Conservation (phyloP, 1,140 invertebrate species). For the Pseudomyrmex gracilis region DNA sequence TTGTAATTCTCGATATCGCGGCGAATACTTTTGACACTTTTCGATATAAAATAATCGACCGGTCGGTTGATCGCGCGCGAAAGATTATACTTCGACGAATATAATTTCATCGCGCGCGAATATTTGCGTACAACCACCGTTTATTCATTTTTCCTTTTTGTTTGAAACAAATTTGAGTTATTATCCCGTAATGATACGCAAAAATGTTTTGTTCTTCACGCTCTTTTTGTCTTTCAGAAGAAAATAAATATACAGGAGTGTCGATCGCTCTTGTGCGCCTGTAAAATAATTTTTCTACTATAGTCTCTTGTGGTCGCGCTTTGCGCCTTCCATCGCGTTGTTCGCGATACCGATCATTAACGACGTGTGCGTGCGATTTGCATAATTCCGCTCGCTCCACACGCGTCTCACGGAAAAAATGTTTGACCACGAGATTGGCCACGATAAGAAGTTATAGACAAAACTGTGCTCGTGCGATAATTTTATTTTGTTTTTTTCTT, state of each 20-base stretch:
- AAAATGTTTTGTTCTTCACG: conserved; percentile 9
- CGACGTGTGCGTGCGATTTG: conserved; percentile 41
- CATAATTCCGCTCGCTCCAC: conserved; percentile 48
- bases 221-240: background rate
- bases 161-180: conserved; percentile 30
- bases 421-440: background rate
- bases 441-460: conserved; percentile 16
- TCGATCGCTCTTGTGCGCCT: conserved; percentile 32
- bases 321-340: background rate
- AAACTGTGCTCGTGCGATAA: background rate
- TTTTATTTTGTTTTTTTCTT: no score
- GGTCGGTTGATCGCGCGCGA: background rate
- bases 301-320: conserved; percentile 3
- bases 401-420: conserved; percentile 2
- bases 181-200: background rate
- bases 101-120: conserved; percentile 19
- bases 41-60: conserved; percentile 31
- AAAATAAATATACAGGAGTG: background rate
- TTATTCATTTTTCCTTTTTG: background rate
- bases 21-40: conserved; percentile 22
- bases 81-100: conserved; percentile 18
- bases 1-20: conserved; percentile 34
- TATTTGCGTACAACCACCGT: conserved; percentile 5
- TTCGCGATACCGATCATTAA: conserved; percentile 41
- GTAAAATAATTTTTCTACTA: conserved; percentile 51